Evolutionary conservation across 2,113 vertebrate genomes (phyloP), one percentile per base, ranked within the genome.

Genomic region (Psilopogon haemacephalus): DNA sequence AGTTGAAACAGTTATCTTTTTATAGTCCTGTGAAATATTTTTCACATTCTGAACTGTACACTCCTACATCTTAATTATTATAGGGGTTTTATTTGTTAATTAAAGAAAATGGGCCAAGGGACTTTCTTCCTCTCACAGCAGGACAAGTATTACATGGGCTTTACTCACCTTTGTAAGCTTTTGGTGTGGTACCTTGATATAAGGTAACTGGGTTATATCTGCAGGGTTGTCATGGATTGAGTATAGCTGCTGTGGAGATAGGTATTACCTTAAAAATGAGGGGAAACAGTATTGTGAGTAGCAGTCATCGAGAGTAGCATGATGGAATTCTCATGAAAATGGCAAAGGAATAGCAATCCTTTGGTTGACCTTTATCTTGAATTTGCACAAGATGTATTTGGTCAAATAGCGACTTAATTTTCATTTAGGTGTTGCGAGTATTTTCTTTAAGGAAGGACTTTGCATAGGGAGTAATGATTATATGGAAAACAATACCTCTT

Each of bases 311-410:
- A 33, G 59, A 58, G 15, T 4, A 58, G 23, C 30, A 16, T 42
- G 59, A 72, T 46, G 18, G 30, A 56, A 79, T 0, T 0, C 0
- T 3, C 16, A 5, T 35, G 21, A 54, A 50, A 82, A 78, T 54
- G 10, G 46, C 30, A 67, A n/a, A 81, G 56, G 20, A 77, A 81
- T 13, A 69, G 6, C 17, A 69, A 1, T 65, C 60, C n/a, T 80
- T 77, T 26, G 6, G 19, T 32, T 93, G 60, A 42, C 40, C 40
- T 89, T 80, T 71, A 28, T 50, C 27, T 76, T 8, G 37, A 54
- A 27, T 58, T 93, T 77, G 35, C n/a, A 8, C 27, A 48, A 54
- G 50, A 24, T 70, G 27, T 81, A 0, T 54, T 69, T 74, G 52
- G 23, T 74, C 30, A n/a, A 5, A 4, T 60, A 46, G 12, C 76